Evolutionary conservation across 2,888 invertebrate species (phyloP).

Genomic region (Netelia virgata): DNA sequence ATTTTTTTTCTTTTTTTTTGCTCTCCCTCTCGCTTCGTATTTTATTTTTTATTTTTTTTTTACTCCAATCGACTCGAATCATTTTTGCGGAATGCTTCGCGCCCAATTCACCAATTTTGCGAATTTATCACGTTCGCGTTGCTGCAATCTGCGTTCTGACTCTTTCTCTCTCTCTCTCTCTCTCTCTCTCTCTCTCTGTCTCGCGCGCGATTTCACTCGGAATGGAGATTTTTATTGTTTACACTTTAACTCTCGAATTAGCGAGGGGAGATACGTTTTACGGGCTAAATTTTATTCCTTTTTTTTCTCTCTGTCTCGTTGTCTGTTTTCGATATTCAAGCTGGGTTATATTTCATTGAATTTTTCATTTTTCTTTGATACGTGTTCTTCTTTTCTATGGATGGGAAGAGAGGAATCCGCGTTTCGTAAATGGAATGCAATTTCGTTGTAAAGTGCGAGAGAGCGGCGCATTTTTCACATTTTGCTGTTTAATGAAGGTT

Average conservation of each 20-base stretch:
- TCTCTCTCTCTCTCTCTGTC: constrained; percentile 42
- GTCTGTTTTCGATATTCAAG: background rate
- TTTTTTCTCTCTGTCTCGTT: constrained; percentile 36
- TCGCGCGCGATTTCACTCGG: background rate
- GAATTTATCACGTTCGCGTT: constrained; percentile 65
- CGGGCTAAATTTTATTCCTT: constrained; percentile 25
- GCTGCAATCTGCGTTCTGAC: constrained; percentile 60
- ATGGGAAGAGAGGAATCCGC: too few species aligned
- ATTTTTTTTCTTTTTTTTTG: constrained; percentile 4
- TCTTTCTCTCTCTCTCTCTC: constrained; percentile 46
- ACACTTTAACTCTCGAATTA: constrained; percentile 45
- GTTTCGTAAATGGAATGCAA: too few species aligned
- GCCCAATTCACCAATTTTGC: constrained; percentile 60
- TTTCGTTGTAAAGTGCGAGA: too few species aligned
- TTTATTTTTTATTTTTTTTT: constrained; percentile 43
- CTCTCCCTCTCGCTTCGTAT: constrained; percentile 7
- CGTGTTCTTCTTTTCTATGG: too few species aligned
- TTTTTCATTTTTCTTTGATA: background rate
- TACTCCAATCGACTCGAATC: constrained; percentile 66
- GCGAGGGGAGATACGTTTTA: constrained; percentile 24
- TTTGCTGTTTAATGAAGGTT: background rate
- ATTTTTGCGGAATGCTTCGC: constrained; percentile 66
- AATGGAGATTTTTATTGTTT: constrained; percentile 58
- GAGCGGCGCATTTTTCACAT: too few species aligned
- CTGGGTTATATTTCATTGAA: constrained; percentile 6